Evolutionary conservation across 2,113 vertebrate species (phyloP), one percentile per base, ranked within the genome.

Genomic region (Labeo rohita): DNA sequence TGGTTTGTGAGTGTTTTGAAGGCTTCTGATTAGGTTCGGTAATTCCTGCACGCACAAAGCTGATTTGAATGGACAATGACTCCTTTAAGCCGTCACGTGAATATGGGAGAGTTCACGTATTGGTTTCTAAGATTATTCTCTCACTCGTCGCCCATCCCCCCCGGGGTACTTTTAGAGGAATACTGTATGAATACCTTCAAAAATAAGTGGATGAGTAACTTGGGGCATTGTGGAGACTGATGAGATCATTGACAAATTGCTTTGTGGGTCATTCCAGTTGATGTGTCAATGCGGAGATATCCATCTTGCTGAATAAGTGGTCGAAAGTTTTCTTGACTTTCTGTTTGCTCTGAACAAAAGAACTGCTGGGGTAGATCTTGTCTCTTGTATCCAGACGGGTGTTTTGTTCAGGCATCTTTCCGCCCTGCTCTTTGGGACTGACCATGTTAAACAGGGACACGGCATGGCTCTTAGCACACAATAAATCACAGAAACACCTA

Each of bases 371-470:
- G 84, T 72, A 84, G 83, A 84, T 87, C 89, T 84, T 84, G 89
- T 89, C 89, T 86, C 74, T 81, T 89, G 89, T 90, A 85, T 88
- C 39, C 76, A 85, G 74, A 83, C 79, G 81, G 80, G 75, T 90
- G 85, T 86, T 88, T 88, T 85, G 78, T 84, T 86, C 75, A 85
- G 83, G 36, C 85, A 61, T 50, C 85, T 90, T 80, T 72, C 84
- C 70, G 52, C 86, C 88, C 59, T 56, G 56, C 61, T 87, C 81
- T 52, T 18, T 84, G 80, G 84, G 84, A 52, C 76, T 86, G 87
- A 80, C 81, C 80, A 84, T 73, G 81, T 78, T 73, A 56, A 12
- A 86, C 12, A 56, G 10, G 21, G 23, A 66, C 23, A 82, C 34
- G 39, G 43, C 68, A 75, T 76, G 83, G 86, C 68, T 83, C 56